Percentiles rank a stretch among this genome's conserved stretches.
Evolutionary conservation across 2,888 invertebrate species (phyloP).

Genomic region (Temnothorax ravouxi): DNA sequence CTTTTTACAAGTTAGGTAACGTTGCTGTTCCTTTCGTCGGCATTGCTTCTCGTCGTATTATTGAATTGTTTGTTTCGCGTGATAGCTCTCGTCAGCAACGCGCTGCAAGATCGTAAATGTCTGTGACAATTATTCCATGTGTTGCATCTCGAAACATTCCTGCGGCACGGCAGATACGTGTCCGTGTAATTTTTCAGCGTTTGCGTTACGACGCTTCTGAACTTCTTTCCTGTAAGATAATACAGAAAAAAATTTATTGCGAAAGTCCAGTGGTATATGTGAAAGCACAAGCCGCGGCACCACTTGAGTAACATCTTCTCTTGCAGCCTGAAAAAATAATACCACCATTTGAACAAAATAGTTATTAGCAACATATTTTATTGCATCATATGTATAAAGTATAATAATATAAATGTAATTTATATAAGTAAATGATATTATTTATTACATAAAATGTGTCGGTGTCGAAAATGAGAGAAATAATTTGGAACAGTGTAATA

Average conservation of each 20-base stretch:
- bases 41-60: conserved; percentile 58
- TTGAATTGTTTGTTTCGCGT: conserved; percentile 71
- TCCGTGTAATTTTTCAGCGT: conserved; percentile 70
- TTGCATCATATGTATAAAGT: not conserved
- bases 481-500: not conserved
- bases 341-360: not conserved
- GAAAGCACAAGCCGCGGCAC: conserved; percentile 84
- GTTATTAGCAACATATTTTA: not conserved
- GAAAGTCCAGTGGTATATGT: conserved; percentile 85
- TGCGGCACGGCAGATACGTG: conserved; percentile 45
- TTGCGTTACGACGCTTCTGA: conserved; percentile 77
- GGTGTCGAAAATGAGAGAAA: not conserved
- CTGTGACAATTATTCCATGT: conserved; percentile 71
- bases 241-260: conserved; percentile 85
- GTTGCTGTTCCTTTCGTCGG: conserved; percentile 47
- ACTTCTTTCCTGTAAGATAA: conserved; percentile 83
- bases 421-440: not conserved
- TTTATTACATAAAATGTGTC: not conserved
- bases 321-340: conserved; percentile 79
- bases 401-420: not conserved
- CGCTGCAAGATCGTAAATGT: conserved; percentile 70
- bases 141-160: conserved; percentile 63
- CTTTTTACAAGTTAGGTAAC: conserved; percentile 43
- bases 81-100: conserved; percentile 73
- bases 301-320: conserved; percentile 84